Evolutionary conservation across 2,888 invertebrate genomes (phyloP).

Genomic region (Salticus scenicus): DNA sequence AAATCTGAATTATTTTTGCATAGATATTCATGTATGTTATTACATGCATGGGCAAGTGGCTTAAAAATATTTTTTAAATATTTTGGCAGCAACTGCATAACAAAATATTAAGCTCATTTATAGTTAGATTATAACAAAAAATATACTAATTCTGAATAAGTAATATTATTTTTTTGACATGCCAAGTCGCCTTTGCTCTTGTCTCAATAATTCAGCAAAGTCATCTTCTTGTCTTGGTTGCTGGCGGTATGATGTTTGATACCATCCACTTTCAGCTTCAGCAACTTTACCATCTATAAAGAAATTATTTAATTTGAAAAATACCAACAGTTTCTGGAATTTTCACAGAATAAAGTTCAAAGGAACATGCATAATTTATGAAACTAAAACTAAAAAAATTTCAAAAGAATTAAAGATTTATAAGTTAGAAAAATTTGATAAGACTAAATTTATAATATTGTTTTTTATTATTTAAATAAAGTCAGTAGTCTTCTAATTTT

Average conservation of each 20-base stretch:
- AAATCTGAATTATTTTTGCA: neutral
- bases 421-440: no score
- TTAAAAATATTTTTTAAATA: conserved; percentile 12
- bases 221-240: conserved; percentile 12
- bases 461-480: no score
- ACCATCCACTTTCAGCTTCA: conserved; percentile 17
- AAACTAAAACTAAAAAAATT: no score
- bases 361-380: no score
- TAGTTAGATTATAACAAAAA: neutral
- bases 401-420: no score
- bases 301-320: no score
- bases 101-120: conserved; percentile 11
- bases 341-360: no score
- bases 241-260: neutral
- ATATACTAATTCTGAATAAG: neutral
- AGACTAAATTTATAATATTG: no score
- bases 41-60: neutral
- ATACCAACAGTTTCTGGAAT: no score
- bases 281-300: conserved; percentile 22
- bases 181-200: conserved; percentile 1
- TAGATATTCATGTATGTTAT: neutral
- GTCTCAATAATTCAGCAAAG: conserved; percentile 13
- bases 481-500: no score
- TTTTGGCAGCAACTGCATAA: conserved; percentile 8
- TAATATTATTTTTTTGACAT: neutral